phyloP scores from a whole-genome alignment of 2,113 vertebrate species.

The Lampris megalopsis region DNA sequence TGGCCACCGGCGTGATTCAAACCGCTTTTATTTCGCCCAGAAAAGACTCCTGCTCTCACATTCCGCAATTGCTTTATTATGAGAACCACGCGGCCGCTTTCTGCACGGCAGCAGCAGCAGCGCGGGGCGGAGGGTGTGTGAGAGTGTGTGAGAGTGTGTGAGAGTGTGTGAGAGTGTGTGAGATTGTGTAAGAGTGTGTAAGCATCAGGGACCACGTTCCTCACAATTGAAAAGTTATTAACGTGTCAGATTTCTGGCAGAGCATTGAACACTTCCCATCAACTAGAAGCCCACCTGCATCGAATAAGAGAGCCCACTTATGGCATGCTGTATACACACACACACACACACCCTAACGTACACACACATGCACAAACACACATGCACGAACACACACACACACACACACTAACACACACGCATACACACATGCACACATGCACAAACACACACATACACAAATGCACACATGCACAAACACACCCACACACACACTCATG shows the following conservation, averaged over 20 bases:
- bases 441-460: background rate
- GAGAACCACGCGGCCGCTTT: constrained; percentile 47
- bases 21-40: constrained; percentile 50
- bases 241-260: constrained; percentile 66
- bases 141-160: constrained; percentile 14
- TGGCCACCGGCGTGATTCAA: constrained; percentile 51
- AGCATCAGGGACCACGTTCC: constrained; percentile 6
- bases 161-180: constrained; percentile 10
- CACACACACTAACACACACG: background rate
- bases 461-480: background rate
- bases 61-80: constrained; percentile 64
- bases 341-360: constrained; percentile 8
- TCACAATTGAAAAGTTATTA: constrained; percentile 54
- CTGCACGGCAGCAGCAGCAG: constrained; percentile 1
- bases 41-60: constrained; percentile 51
- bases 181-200: too few relatives aligned
- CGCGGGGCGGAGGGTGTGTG: constrained; percentile 12
- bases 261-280: constrained; percentile 56
- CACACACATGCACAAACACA: too few relatives aligned
- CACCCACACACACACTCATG: background rate
- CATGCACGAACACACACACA: constrained; percentile 68
- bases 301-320: constrained; percentile 77
- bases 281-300: constrained; percentile 85
- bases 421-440: constrained; percentile 29
- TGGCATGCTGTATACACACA: constrained; percentile 79